Evolutionary conservation across 2,888 invertebrate genomes (phyloP), one percentile per base, ranked within the genome.

Genomic region (Phaedon cochleariae): DNA sequence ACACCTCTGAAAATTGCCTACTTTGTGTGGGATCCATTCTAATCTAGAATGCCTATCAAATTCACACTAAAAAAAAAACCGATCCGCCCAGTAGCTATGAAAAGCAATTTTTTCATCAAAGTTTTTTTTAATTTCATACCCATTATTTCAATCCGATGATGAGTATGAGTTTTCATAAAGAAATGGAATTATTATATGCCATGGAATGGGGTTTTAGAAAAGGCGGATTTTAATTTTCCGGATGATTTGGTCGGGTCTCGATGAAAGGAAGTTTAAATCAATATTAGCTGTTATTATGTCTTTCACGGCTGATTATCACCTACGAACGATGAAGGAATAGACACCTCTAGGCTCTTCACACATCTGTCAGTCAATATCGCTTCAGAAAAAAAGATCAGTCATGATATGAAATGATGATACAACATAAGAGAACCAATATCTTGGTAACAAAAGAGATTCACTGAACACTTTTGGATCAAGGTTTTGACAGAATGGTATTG

Each of bases 161-260:
- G 63, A 59, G 64, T 59, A 66, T 51, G 53, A 45, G 45, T 48
- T 59, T 55, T 59, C 29, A 66, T 59, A 49, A 51, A 66, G 61
- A 63, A 68, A 67, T 61, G 55, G 57, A 68, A 71, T 71, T 71
- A 68, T 68, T 53, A 68, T 68, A 48, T 55, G 65, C 61, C 68
- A 62, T 67, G 66, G 67, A 62, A 68, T 67, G 61, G 68, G 66
- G 64, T 67, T 64, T 71, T 66, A 69, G 64, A 66, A 68, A 69
- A 71, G 71, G 71, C 62, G 71, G 68, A 63, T 65, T 69, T 69
- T 69, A 71, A 71, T 71, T 71, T 71, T 71, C 65, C 65, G 61
- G 63, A 57, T 64, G 70, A 70, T 67, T 70, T 70, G 67, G 67
- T 65, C 67, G 70, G 70, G 53, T 59, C 62, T 48, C 52, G 52